phyloP scores from a whole-genome alignment of 2,888 invertebrate species.

The Amphimallon solstitiale region DNA sequence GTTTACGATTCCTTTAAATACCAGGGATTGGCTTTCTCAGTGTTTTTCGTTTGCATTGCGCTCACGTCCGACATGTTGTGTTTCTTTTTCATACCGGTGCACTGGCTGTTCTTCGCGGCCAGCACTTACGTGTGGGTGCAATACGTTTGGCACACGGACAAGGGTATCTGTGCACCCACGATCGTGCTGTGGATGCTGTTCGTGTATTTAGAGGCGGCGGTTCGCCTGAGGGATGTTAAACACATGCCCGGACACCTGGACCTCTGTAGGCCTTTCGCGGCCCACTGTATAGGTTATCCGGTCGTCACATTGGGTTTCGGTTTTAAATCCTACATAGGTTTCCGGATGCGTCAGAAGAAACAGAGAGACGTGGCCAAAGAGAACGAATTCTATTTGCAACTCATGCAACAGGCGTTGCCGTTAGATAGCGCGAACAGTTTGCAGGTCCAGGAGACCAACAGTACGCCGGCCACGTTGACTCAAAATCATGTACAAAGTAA shows the following conservation, averaged over 20 bases:
- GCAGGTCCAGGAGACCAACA: slow-evolving; percentile 31
- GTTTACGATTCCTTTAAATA: slow-evolving; percentile 98
- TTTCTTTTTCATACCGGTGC: slow-evolving; percentile 98
- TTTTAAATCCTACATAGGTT: slow-evolving; percentile 92
- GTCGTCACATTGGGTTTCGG: slow-evolving; percentile 96
- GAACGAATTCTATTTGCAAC: slow-evolving; percentile 94
- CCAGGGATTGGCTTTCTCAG: slow-evolving; percentile 97
- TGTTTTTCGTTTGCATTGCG: slow-evolving; percentile 97
- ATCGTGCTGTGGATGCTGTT: slow-evolving; percentile 93
- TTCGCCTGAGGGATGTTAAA: slow-evolving; percentile 84
- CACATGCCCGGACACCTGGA: slow-evolving; percentile 88
- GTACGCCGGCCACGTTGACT: slow-evolving; percentile 37
- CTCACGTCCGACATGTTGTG: slow-evolving; percentile 98
- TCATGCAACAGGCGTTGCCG: slow-evolving; percentile 91
- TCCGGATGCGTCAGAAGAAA: slow-evolving; percentile 88
- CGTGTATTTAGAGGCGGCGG: slow-evolving; percentile 93
- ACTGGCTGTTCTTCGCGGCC: slow-evolving; percentile 97
- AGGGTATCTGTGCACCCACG: slow-evolving; percentile 92
- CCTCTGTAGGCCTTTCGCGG: slow-evolving; percentile 94
- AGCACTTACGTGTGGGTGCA: slow-evolving; percentile 99
- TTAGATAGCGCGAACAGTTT: slow-evolving; percentile 64
- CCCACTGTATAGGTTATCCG: slow-evolving; percentile 91
- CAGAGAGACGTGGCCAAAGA: slow-evolving; percentile 94
- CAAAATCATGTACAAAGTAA: slow-evolving; percentile 51
- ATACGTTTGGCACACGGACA: slow-evolving; percentile 97